Conservation (phyloP, 2,797 vertebrate species). For the Parambassis ranga region DNA sequence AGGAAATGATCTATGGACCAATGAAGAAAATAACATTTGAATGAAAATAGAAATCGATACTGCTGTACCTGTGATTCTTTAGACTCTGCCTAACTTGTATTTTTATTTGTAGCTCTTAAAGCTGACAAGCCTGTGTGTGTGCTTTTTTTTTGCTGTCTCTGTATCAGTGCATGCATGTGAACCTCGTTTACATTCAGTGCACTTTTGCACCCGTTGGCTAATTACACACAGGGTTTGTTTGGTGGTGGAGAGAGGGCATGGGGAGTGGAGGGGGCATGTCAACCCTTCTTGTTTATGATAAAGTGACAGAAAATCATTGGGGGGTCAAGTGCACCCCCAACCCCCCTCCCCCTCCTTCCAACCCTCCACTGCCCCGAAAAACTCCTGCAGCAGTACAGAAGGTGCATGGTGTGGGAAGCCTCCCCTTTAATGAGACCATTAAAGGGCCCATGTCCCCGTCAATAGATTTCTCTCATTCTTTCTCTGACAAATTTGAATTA, state of each 20-base stretch:
- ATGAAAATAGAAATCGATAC: constrained; percentile 43
- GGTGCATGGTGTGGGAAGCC: constrained; percentile 74
- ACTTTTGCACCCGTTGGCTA: constrained; percentile 75
- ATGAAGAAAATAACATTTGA: neutral
- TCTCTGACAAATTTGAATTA: constrained; percentile 86
- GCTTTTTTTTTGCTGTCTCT: constrained; percentile 11
- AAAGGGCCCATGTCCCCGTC: constrained; percentile 80
- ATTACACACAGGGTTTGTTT: constrained; percentile 75
- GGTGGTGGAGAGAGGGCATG: constrained; percentile 37
- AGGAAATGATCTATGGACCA: constrained; percentile 17
- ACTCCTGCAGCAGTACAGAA: constrained; percentile 77
- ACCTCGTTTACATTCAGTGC: constrained; percentile 78
- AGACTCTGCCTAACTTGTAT: constrained; percentile 14
- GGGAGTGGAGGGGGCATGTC: constrained; percentile 61
- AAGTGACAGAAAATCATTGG: constrained; percentile 85
- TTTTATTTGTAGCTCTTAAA: constrained; percentile 43
- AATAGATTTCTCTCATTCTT: constrained; percentile 84
- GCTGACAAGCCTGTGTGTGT: constrained; percentile 17
- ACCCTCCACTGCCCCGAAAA: constrained; percentile 66
- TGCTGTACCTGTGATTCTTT: constrained; percentile 7
- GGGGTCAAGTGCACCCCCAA: constrained; percentile 79
- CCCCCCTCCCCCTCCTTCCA: too few relatives aligned
- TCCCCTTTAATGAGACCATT: constrained; percentile 85
- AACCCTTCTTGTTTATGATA: constrained; percentile 83
- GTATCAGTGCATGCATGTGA: constrained; percentile 42